Percentiles rank a stretch among this genome's conserved stretches.
Evolutionary conservation across 2,888 invertebrate genomes (phyloP).

Genomic region (Agriotes lineatus): DNA sequence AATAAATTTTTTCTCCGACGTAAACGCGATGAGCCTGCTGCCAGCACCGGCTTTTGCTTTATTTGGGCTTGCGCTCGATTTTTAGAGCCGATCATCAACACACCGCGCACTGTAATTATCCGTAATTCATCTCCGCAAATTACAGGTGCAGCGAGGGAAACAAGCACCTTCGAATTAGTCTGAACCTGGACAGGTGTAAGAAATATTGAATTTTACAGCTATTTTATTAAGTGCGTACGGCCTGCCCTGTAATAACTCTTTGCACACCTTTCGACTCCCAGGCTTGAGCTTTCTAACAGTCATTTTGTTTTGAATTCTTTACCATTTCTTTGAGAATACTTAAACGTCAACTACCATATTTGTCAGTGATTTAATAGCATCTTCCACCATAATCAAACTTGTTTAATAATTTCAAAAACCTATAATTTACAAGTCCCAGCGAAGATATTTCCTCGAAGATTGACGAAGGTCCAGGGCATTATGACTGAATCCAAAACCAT

Average conservation of each 20-base stretch:
- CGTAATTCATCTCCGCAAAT: constrained; percentile 36
- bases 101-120: constrained; percentile 29
- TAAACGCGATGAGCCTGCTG: neutral
- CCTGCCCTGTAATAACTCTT: neutral
- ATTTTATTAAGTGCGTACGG: constrained; percentile 14
- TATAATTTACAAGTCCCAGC: no score
- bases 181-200: constrained; percentile 14
- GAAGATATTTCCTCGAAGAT: no score
- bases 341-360: no score
- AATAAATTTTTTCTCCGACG: neutral
- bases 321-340: no score
- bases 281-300: neutral
- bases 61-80: neutral
- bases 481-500: no score
- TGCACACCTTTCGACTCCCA: neutral
- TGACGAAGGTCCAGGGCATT: no score
- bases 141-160: constrained; percentile 28
- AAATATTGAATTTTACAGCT: neutral
- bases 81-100: constrained; percentile 21
- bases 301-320: no score
- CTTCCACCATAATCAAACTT: no score
- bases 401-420: no score
- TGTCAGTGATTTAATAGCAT: no score
- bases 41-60: neutral
- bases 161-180: constrained; percentile 25